Percentiles rank a stretch among this genome's conserved stretches.
Evolutionary conservation across 2,113 vertebrate species (phyloP).

Genomic region (Nannospalax galili): DNA sequence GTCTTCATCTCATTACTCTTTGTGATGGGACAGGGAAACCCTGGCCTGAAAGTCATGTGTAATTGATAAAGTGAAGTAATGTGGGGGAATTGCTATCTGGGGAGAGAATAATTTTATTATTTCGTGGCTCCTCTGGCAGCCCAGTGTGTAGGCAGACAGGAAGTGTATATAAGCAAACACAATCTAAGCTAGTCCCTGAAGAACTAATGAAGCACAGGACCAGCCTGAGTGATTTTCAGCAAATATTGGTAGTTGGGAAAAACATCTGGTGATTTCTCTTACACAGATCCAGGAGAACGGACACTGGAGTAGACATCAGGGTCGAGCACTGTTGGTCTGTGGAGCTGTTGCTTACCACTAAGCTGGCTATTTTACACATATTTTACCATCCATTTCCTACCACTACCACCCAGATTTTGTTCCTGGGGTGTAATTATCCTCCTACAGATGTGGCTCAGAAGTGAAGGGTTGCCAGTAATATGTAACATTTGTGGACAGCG

Average conservation of each 20-base stretch:
- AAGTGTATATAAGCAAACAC: background rate
- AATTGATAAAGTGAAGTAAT: constrained; percentile 62
- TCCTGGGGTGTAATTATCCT: background rate
- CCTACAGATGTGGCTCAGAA: background rate
- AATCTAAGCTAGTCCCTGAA: constrained; percentile 39
- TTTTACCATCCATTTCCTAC: background rate
- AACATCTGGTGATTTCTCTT: constrained; percentile 52
- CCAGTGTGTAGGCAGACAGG: constrained; percentile 25
- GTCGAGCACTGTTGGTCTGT: background rate
- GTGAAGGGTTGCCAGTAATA: background rate
- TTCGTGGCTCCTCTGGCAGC: constrained; percentile 5
- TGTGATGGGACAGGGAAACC: constrained; percentile 21
- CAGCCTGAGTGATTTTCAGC: constrained; percentile 31
- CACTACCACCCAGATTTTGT: background rate
- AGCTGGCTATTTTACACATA: background rate
- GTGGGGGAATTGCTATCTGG: background rate
- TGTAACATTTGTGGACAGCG: constrained; percentile 2
- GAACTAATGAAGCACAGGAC: constrained; percentile 16
- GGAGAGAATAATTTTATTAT: constrained; percentile 59
- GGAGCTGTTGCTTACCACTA: background rate
- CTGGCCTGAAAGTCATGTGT: constrained; percentile 1
- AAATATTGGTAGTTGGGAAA: constrained; percentile 39
- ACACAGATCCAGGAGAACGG: background rate
- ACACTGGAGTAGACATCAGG: background rate
- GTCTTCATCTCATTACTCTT: constrained; percentile 31